Evolutionary conservation across 2,888 invertebrate genomes (phyloP).

Genomic region (Neria commutata): DNA sequence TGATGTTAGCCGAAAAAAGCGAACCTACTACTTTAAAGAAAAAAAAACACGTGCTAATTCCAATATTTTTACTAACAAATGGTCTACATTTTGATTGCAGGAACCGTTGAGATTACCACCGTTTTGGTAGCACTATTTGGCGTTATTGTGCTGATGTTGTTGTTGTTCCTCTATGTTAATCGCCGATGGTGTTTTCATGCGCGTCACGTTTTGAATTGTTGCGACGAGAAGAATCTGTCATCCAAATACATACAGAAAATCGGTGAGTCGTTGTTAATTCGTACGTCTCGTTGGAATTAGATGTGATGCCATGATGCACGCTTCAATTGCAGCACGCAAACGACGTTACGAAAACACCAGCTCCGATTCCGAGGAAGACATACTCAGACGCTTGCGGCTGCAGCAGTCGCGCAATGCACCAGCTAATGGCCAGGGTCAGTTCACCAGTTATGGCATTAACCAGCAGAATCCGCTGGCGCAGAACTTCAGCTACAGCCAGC

Average conservation of each 20-base stretch:
- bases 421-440: slow-evolving; percentile 48
- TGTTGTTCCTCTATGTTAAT: slow-evolving; percentile 86
- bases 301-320: background rate
- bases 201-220: slow-evolving; percentile 68
- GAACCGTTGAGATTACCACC: slow-evolving; percentile 81
- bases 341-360: slow-evolving; percentile 64
- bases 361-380: slow-evolving; percentile 77
- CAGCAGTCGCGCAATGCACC: slow-evolving; percentile 61
- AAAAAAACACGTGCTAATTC: too few species aligned
- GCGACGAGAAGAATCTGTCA: slow-evolving; percentile 64
- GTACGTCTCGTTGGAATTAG: background rate
- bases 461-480: slow-evolving; percentile 55
- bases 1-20: too few species aligned
- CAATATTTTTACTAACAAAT: background rate
- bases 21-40: too few species aligned
- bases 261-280: slow-evolving; percentile 52
- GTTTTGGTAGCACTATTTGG: slow-evolving; percentile 87
- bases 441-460: slow-evolving; percentile 56
- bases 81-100: slow-evolving; percentile 36
- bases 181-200: slow-evolving; percentile 74
- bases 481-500: slow-evolving; percentile 55
- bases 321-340: slow-evolving; percentile 50
- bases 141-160: slow-evolving; percentile 80
- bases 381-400: slow-evolving; percentile 66
- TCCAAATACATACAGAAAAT: slow-evolving; percentile 61